Evolutionary conservation across 2,113 vertebrate genomes (phyloP), one percentile per base, ranked within the genome.

Genomic region (Leuciscus idus): DNA sequence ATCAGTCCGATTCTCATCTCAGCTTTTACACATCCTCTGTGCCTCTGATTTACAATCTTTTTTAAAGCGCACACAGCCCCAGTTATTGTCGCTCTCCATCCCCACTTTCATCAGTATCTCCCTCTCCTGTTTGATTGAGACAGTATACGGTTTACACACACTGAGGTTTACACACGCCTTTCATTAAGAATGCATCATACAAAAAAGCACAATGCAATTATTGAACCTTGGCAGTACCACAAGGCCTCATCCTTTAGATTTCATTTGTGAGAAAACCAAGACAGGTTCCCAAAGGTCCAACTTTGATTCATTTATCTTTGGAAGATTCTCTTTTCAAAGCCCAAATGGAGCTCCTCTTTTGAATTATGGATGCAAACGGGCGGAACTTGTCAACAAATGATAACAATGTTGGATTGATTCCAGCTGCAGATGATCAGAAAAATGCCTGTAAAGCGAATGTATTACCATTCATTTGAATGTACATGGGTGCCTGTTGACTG

Each of bases 51-150:
- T 36, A 73, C 78, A 26, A 43, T 61, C 76, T 61, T 19, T 73
- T 43, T 46, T 75, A 55, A 64, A 75, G 55, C 2, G 15, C n/a
- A 64, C 76, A 57, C 68, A 61, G 3, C 87, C 82, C 78, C 66
- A 89, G 89, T 90, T 90, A 91, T 88, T 93, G 92, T 91, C 90
- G n/a, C 84, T 89, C 81, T 84, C 81, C 87, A 93, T 94, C 91
- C 89, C 55, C 4, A 83, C 88, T 93, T 91, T 93, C 93, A 95
- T 93, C 92, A 89, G 87, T 91, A 92, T 93, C 88, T 89, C 85
- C 85, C 87, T 82, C 74, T 87, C 86, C 84, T 84, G 89, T 91
- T 91, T 89, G 88, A 92, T 91, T 91, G 81, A 92, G 81, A 74
- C 46, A 17, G 70, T 89, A 55, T 57, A 48, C 12, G 85, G 85